Evolutionary conservation across 2,113 vertebrate species (phyloP).

Genomic region (Grammomys surdaster): DNA sequence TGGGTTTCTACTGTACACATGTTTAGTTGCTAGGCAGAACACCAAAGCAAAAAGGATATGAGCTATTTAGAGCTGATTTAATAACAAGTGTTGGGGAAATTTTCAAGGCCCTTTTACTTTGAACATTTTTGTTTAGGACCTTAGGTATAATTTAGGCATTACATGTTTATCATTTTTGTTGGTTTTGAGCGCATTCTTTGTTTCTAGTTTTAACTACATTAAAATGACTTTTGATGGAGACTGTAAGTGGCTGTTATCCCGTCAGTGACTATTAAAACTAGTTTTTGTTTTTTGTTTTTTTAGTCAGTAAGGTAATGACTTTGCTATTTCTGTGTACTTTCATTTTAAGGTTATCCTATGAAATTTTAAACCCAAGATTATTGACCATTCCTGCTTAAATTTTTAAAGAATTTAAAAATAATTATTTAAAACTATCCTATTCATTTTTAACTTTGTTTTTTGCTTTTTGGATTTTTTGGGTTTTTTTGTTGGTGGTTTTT

Average conservation of each 20-base stretch:
- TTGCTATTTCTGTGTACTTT: conserved; percentile 85
- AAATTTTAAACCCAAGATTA: conserved; percentile 80
- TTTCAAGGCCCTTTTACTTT: conserved; percentile 86
- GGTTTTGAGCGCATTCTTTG: conserved; percentile 87
- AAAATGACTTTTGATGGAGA: conserved; percentile 89
- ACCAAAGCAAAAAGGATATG: conserved; percentile 90
- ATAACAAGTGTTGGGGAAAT: conserved; percentile 77
- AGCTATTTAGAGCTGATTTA: conserved; percentile 85
- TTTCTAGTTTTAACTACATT: conserved; percentile 88
- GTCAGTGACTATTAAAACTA: conserved; percentile 89
- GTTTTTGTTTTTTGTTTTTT: conserved; percentile 75
- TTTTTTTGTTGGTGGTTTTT: neutral
- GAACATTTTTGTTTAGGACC: conserved; percentile 87
- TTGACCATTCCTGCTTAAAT: conserved; percentile 68
- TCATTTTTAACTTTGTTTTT: conserved; percentile 49
- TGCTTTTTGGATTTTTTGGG: neutral
- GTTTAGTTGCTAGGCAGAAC: conserved; percentile 86
- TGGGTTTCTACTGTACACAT: conserved; percentile 82
- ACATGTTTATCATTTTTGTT: conserved; percentile 89
- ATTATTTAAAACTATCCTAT: conserved; percentile 71
- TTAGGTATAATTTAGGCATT: conserved; percentile 87
- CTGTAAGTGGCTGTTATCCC: conserved; percentile 88
- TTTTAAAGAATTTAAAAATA: conserved; percentile 53
- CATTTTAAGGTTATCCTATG: conserved; percentile 82
- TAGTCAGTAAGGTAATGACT: conserved; percentile 84